Base-by-base conservation (phyloP, 2,888 invertebrate species). In the Physocephala rufipes region DNA sequence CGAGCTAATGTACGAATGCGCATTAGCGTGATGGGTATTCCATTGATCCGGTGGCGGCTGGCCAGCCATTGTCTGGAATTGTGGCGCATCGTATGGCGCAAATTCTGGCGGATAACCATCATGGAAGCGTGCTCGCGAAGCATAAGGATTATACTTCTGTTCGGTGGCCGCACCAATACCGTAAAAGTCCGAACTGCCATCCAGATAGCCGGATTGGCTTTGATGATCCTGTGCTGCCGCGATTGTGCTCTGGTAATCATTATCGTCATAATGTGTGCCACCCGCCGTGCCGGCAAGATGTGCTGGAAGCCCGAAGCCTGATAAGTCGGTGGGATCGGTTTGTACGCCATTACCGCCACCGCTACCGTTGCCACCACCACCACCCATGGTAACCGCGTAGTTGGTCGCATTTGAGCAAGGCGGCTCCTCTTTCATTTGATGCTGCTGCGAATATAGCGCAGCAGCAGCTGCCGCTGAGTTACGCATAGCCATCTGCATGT, bases 51-150 rank as follows among this genome's bases (percentile, higher is more conserved):
- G 76, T 70, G 86, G 87, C 74, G 89, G 86, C 80, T 89, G 89
- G 77, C 89, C 90, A 61, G 91, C 91, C 78, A 94, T 93, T 71
- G 92, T 91, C 84, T 93, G 93, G 84, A 93, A 94, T 74, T 91
- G 90, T 74, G 90, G 87, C 67, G 89, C 87, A 80, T 91, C 91
- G 83, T 91, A 92, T 49, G 90, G 88, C 58, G 89, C 73, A 72
- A 84, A 86, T 28, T 86, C 86, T 0, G 84, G 73, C 15, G 80
- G 76, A 70, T 85, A 86, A 26, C 80, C 66, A 15, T 86, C 86
- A 66, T 84, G 84, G 76, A 88, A 85, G 85, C 90, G 81, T 45
- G 81, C 71, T 30, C 85, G 79, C 15, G 79, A 75, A 36, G 68
- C 71, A 21, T 80, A 81, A 12, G 80, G 77, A 64, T 79, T 80